Percentiles rank a stretch among this genome's conserved stretches.
Conservation (phyloP, 2,888 invertebrate genomes). For the Troides oblongomaculatus region DNA sequence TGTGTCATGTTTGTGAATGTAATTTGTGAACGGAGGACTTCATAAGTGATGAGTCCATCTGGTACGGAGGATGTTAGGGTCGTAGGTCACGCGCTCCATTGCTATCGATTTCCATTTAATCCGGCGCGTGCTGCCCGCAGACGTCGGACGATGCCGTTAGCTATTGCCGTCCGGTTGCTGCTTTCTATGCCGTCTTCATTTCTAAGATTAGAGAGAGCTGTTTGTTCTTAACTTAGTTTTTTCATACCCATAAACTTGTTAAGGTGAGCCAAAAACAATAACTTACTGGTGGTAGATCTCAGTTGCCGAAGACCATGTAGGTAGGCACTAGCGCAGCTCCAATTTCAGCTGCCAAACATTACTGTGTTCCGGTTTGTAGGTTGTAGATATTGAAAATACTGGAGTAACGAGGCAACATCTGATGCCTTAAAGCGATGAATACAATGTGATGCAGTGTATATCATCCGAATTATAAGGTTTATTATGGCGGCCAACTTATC, state of each 20-base stretch:
- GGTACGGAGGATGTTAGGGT: constrained; percentile 50
- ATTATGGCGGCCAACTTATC: too few relatives aligned
- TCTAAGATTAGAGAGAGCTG: constrained; percentile 61
- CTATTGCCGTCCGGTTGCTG: constrained; percentile 55
- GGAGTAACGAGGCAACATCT: too few relatives aligned
- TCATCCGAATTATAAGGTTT: too few relatives aligned
- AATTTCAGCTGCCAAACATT: too few relatives aligned
- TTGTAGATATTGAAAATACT: too few relatives aligned
- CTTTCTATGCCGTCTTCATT: constrained; percentile 55
- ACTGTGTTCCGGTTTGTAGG: too few relatives aligned
- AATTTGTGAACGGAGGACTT: constrained; percentile 4
- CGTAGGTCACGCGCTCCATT: constrained; percentile 67
- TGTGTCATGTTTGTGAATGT: not conserved
- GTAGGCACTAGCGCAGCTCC: too few relatives aligned
- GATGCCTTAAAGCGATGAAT: too few relatives aligned
- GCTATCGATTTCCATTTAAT: constrained; percentile 79
- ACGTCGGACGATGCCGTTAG: constrained; percentile 33
- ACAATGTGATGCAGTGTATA: too few relatives aligned
- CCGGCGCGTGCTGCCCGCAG: constrained; percentile 66
- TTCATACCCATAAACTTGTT: not conserved
- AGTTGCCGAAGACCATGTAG: too few relatives aligned
- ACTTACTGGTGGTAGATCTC: too few relatives aligned
- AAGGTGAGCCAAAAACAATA: not conserved
- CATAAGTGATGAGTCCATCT: constrained; percentile 29
- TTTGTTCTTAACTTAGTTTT: constrained; percentile 7